Evolutionary conservation across 2,888 invertebrate genomes (phyloP), one percentile per base, ranked within the genome.

Genomic region (Junonia oenone): DNA sequence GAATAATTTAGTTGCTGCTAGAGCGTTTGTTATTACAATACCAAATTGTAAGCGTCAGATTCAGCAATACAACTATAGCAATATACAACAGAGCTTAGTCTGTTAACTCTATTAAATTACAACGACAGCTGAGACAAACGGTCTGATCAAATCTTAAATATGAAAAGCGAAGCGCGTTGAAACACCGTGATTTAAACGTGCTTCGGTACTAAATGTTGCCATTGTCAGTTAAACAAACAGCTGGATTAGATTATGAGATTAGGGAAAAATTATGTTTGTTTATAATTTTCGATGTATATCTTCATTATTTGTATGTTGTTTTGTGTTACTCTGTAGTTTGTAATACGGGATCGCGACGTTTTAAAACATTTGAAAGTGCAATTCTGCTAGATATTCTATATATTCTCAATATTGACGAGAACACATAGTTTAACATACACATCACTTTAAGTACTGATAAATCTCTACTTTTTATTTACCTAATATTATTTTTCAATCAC

Each of bases 61-160:
- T n/a, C 3, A 8, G 26, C 22, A 48, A n/a, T 43, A 22, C n/a
- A 53, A 31, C 31, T 22, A 47, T 17, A 53, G n/a, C n/a, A n/a
- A n/a, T n/a, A 31, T 33, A 47, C 46, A 14, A 8, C 31, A n/a
- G 14, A 26, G 13, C 26, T 48, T 22, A 51, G 29, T 47, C 33
- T 40, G 37, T 17, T 45, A 57, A 49, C 45, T 50, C 43, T 40
- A 55, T 58, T 51, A 43, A 51, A 58, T 27, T 33, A 14, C 37
- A 27, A 33, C 37, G 29, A 19, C 58, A 45, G 22, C 45, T 48
- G 50, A 48, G 54, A 51, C 35, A 29, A 58, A 58, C 43, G n/a
- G 52, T 37, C 48, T 45, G 38, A 35, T 37, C 40, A 54, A 58
- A 55, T 58, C 45, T 58, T 48, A 26, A 57, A 37, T 40, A 54